Evolutionary conservation across 2,797 vertebrate genomes (phyloP).

Genomic region (Chrysolophus pictus): DNA sequence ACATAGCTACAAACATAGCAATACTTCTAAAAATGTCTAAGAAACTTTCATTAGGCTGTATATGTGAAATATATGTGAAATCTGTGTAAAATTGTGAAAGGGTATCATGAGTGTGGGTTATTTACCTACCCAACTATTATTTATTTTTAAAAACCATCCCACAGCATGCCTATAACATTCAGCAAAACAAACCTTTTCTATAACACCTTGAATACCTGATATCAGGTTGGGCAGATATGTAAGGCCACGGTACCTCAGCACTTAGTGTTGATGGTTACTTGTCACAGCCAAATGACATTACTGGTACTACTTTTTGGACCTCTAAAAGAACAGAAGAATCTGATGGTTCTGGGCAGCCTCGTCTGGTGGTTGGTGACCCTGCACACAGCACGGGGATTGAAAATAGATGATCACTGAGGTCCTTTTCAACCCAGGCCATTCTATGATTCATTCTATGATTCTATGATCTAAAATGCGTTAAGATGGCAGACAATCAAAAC

Average conservation of each 20-base stretch:
- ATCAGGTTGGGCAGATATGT: neutral
- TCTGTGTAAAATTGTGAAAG: neutral
- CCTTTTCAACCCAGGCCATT: too few relatives aligned
- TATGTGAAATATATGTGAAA: neutral
- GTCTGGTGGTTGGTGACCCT: too few relatives aligned
- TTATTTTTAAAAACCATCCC: neutral
- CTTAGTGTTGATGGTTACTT: neutral
- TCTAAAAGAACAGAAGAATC: neutral
- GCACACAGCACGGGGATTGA: too few relatives aligned
- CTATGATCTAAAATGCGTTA: neutral
- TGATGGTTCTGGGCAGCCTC: too few relatives aligned
- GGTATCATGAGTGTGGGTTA: neutral
- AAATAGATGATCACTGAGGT: too few relatives aligned
- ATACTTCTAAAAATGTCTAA: neutral
- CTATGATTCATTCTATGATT: too few relatives aligned
- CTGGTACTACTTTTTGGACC: neutral
- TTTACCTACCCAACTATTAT: neutral
- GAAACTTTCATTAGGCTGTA: neutral
- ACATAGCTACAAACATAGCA: neutral
- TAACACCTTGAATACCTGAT: neutral
- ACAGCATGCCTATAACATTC: neutral
- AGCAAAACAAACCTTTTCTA: neutral
- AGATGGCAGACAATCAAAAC: neutral
- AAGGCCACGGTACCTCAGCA: accelerated
- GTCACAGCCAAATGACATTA: neutral